These are phyloP conservation scores for Dryococelus australis DNA, from an alignment of 2,888 invertebrate species.

Conservation along the genomic window DNA sequence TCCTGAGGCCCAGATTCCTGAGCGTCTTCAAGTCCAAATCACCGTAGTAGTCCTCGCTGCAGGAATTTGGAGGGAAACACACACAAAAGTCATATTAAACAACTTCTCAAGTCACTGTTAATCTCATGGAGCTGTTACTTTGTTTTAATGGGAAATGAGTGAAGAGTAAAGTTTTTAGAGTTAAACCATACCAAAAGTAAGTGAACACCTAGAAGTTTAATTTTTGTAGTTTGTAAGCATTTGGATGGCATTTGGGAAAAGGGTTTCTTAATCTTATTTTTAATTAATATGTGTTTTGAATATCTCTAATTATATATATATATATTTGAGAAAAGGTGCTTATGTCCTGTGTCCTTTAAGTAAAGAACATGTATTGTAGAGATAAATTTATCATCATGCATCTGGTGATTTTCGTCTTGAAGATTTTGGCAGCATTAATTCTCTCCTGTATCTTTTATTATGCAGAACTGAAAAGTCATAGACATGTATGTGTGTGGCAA, in stretches of 20 bases:
- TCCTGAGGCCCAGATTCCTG: conserved; percentile 81
- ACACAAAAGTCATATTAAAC: neutral
- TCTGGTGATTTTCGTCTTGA: too few relatives aligned
- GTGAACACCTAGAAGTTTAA: neutral
- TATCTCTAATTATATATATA: neutral
- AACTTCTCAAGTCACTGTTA: neutral
- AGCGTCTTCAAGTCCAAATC: conserved; percentile 88
- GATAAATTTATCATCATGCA: too few relatives aligned
- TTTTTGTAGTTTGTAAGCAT: neutral
- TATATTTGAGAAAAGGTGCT: too few relatives aligned
- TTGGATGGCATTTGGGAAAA: conserved; percentile 11
- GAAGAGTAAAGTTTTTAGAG: neutral
- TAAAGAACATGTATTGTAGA: too few relatives aligned
- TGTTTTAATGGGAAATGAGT: neutral
- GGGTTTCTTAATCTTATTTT: neutral
- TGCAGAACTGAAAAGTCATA: neutral
- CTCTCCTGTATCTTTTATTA: neutral
- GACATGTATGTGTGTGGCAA: neutral
- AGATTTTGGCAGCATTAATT: too few relatives aligned
- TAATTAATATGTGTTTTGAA: conserved; percentile 3
- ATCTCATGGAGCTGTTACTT: neutral
- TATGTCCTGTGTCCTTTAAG: too few relatives aligned
- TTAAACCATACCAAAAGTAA: neutral
- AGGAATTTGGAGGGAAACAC: conserved; percentile 47
- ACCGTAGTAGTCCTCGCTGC: conserved; percentile 92